phyloP scores from a whole-genome alignment of 2,113 vertebrate species.

The Cyanoramphus novaezelandiae region DNA sequence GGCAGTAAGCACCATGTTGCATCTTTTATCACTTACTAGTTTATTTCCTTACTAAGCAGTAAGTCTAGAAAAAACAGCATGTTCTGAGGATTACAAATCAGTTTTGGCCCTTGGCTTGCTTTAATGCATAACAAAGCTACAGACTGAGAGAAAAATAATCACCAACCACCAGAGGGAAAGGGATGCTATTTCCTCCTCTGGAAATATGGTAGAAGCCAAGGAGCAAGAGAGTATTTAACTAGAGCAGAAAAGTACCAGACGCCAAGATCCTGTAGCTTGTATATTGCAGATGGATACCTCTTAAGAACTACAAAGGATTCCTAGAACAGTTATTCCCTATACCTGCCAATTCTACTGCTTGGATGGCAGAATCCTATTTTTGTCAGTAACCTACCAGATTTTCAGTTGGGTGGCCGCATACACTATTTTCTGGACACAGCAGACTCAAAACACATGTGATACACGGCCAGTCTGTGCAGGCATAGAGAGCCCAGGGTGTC shows the following conservation, averaged over 20 bases:
- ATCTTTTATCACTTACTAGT: neutral
- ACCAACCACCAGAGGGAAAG: neutral
- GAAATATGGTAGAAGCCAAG: slow-evolving; percentile 37
- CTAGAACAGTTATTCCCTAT: neutral
- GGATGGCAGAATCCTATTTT: neutral
- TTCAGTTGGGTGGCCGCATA: neutral
- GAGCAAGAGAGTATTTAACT: neutral
- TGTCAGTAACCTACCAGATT: neutral
- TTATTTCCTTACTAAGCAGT: slow-evolving; percentile 5
- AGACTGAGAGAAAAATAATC: slow-evolving; percentile 42
- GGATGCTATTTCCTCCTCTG: slow-evolving; percentile 26
- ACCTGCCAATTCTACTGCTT: neutral
- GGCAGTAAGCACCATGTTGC: neutral
- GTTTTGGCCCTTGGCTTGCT: slow-evolving; percentile 12
- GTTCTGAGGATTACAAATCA: neutral
- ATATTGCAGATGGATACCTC: neutral
- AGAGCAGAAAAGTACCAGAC: neutral
- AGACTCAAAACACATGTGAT: neutral
- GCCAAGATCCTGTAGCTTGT: neutral
- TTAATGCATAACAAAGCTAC: slow-evolving; percentile 28
- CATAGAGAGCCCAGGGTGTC: neutral
- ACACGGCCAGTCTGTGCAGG: neutral
- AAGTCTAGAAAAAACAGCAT: neutral
- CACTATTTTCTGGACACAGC: neutral
- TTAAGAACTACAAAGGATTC: neutral